These are phyloP conservation scores for Aurelia sp. DNA, from an alignment of 30 jellyfish, hydroid and myxozoan genomes.

Conservation along the genomic window DNA sequence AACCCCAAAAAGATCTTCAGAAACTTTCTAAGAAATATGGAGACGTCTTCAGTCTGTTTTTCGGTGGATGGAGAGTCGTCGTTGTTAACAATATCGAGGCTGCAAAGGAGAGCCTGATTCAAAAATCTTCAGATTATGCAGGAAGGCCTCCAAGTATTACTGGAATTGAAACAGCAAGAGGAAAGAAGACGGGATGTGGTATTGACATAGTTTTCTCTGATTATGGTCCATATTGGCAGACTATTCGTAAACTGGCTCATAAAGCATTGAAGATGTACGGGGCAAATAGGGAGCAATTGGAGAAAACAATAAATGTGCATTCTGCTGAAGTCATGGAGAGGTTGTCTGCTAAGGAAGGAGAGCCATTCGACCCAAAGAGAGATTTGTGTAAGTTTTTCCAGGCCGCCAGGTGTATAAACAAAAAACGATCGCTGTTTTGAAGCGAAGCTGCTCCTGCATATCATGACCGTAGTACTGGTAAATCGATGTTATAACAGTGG, in stretches of 20 bases:
- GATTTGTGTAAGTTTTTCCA: not conserved
- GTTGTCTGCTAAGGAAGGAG: constrained; percentile 14
- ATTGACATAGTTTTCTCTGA: constrained; percentile 58
- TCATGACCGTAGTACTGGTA: no score
- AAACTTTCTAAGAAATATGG: constrained; percentile 42
- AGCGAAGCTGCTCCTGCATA: no score
- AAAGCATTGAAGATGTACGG: constrained; percentile 79
- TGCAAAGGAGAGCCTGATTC: constrained; percentile 57
- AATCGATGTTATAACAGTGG: no score
- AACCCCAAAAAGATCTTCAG: constrained; percentile 49
- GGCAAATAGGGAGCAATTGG: constrained; percentile 47
- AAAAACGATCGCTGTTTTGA: no score
- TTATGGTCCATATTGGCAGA: constrained; percentile 77
- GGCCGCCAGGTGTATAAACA: no score
- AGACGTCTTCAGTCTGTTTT: constrained; percentile 57
- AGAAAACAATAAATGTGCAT: constrained; percentile 23
- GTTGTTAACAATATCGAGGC: constrained; percentile 39
- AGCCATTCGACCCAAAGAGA: constrained; percentile 51
- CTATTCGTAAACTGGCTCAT: constrained; percentile 63
- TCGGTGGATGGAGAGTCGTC: constrained; percentile 58
- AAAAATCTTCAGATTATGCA: constrained; percentile 61
- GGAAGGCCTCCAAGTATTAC: constrained; percentile 63
- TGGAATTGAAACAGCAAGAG: constrained; percentile 57
- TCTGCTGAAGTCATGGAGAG: constrained; percentile 36
- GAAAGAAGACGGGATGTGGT: constrained; percentile 64